Conservation (phyloP, 2,888 invertebrate species). For the Erpobdella octoculata region DNA sequence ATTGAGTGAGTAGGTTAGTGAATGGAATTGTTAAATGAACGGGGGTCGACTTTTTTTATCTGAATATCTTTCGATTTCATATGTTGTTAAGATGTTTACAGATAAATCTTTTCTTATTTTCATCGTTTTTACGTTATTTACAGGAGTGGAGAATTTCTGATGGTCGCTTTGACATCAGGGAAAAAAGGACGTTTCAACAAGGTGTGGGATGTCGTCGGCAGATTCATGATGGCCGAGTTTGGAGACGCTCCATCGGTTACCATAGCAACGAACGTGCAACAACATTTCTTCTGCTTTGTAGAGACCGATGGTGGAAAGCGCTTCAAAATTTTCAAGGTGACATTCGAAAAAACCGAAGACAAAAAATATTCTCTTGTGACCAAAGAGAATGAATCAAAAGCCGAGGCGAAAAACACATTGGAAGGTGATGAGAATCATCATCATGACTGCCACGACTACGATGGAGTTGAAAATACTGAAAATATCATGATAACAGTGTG, state of each 20-base stretch:
- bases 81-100: too few relatives aligned
- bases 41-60: too few relatives aligned
- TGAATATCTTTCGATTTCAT: too few relatives aligned
- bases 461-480: background rate
- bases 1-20: too few relatives aligned
- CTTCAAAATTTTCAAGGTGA: slow-evolving; percentile 18
- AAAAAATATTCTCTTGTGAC: background rate
- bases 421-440: background rate
- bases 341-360: background rate
- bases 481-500: slow-evolving; percentile 39
- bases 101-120: too few relatives aligned
- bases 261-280: slow-evolving; percentile 35
- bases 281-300: slow-evolving; percentile 37
- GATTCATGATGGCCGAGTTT: slow-evolving; percentile 46
- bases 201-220: slow-evolving; percentile 46
- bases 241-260: slow-evolving; percentile 44
- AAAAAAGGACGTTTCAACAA: slow-evolving; percentile 43
- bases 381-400: background rate
- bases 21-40: too few relatives aligned
- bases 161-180: slow-evolving; percentile 42
- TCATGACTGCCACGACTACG: background rate
- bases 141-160: slow-evolving; percentile 42
- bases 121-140: too few relatives aligned
- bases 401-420: background rate
- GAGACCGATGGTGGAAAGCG: background rate